Conservation (phyloP, 2,113 vertebrate genomes). For the Tachysurus fulvidraco region DNA sequence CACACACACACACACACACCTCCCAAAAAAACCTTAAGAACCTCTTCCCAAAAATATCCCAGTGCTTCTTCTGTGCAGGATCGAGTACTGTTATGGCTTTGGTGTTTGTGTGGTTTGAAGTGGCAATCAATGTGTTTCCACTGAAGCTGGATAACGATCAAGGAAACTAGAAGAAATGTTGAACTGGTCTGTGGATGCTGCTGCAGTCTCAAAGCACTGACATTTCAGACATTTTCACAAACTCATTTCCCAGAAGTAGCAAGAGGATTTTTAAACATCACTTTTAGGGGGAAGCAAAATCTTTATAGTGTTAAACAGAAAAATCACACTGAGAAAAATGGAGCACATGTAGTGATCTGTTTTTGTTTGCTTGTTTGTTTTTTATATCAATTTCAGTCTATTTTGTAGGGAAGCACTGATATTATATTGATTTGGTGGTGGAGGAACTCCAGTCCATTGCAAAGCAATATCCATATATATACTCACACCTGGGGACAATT, state of each 20-base stretch:
- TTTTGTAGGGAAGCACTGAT: not conserved
- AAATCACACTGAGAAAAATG: not conserved
- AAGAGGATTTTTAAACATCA: not conserved
- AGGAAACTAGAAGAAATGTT: conserved; percentile 35
- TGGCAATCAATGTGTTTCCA: conserved; percentile 33
- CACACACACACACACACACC: not conserved
- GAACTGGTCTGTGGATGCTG: not conserved
- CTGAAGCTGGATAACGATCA: conserved; percentile 32
- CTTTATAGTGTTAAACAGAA: not conserved
- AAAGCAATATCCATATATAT: not conserved
- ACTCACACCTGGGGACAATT: not conserved
- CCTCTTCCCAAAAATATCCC: conserved; percentile 2
- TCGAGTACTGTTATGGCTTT: conserved; percentile 18
- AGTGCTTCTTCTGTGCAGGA: conserved; percentile 22
- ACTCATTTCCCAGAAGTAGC: conserved; percentile 36
- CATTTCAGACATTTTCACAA: conserved; percentile 24
- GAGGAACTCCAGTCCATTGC: not conserved
- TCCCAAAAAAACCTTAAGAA: not conserved
- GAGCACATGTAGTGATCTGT: not conserved
- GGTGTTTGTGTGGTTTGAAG: conserved; percentile 9
- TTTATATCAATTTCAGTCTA: not conserved
- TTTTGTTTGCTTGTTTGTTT: not conserved
- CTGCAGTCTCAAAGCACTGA: not conserved
- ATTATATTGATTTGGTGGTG: too few species aligned
- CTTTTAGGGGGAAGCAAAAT: not conserved